Conservation (phyloP, 2,888 invertebrate species). For the Clusia tigrina region DNA sequence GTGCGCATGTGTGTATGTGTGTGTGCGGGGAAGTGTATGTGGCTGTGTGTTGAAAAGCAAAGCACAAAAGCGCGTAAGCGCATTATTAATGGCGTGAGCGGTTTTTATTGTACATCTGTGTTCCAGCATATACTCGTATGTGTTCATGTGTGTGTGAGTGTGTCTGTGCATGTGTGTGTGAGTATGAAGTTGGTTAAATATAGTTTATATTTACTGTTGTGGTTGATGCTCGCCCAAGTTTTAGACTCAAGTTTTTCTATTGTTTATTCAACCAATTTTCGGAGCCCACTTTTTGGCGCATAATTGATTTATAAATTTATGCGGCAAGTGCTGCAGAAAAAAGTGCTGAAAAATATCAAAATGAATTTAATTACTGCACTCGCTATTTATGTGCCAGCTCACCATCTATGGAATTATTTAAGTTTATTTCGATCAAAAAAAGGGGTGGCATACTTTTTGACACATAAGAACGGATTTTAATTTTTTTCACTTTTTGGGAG, state of each 20-base stretch:
- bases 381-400: no score
- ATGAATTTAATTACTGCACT: no score
- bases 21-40: conserved; percentile 13
- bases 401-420: no score
- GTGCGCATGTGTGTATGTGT: background rate
- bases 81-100: conserved; percentile 47
- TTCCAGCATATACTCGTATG: conserved; percentile 1
- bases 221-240: background rate
- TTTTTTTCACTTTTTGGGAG: no score
- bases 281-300: conserved; percentile 24
- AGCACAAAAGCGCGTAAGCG: conserved; percentile 54
- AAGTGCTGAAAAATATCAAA: no score
- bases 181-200: background rate
- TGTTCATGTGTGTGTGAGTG: background rate
- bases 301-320: conserved; percentile 13
- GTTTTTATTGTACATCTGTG: conserved; percentile 39
- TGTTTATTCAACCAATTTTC: background rate
- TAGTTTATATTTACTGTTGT: conserved; percentile 4
- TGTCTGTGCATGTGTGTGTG: background rate
- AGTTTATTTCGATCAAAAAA: no score
- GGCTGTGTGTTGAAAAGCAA: conserved; percentile 24
- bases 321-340: background rate
- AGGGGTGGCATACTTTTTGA: no score
- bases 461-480: no score
- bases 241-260: background rate